Evolutionary conservation across 2,113 vertebrate genomes (phyloP), one percentile per base, ranked within the genome.

Genomic region (Pardalotus punctatus): DNA sequence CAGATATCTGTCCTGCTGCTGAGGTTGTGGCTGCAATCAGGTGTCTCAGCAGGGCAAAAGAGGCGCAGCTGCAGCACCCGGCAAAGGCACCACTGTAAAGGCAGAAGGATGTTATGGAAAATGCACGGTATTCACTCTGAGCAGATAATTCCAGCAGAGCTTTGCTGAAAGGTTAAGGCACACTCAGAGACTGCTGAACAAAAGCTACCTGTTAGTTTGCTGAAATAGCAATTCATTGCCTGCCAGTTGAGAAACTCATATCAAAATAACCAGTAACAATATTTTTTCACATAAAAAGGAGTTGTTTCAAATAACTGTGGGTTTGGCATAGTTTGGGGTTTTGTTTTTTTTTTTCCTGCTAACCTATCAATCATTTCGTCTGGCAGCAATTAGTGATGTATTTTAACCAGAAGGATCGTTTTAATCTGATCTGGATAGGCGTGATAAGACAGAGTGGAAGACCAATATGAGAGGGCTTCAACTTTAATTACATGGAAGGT

Each of bases 21-120:
- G 81, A 76, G 58, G 20, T 1, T 69, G 56, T 58, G 36, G 48
- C 54, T 81, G 86, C 33, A 51, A 33, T 14, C n/a, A 36, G 50
- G 22, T 9, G 33, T 18, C 64, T 56, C 64, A 47, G 50, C 0
- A 0, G 19, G 8, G 14, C 36, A 19, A 11, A 11, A 51, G 24
- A 29, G 24, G 47, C 3, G 1, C 74, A 66, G 69, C 56, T 43
- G 43, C 31, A 21, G 61, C 81, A 35, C 7, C 24, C 1, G 5
- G 56, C 35, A 29, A 51, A 71, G 38, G 23, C 1, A 1, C 24
- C 51, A 31, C 11, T 0, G 2, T 28, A 33, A 54, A 74, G 48
- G 33, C 78, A 69, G n/a, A 74, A 48, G 45, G 43, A 47, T 29
- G 9, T 11, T 17, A 12, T 11, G 38, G 23, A 58, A 91, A 86